These are phyloP conservation scores for Melanogrammus aeglefinus DNA, from an alignment of 2,797 vertebrate genomes.

Conservation along the genomic window DNA sequence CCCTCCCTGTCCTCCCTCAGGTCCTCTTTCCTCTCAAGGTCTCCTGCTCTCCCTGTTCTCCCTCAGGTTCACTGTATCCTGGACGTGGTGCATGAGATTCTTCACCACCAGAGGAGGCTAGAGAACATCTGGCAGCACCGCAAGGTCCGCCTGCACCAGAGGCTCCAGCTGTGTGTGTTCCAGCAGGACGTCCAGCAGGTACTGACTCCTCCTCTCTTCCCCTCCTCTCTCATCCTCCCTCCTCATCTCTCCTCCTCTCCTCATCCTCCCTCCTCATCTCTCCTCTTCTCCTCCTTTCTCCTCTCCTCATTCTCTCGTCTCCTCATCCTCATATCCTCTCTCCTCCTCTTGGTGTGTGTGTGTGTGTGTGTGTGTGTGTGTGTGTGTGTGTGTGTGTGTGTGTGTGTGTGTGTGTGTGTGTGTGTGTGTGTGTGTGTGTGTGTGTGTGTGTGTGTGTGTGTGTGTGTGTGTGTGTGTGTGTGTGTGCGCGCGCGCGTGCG, in stretches of 20 bases:
- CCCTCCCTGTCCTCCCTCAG: slow-evolving; percentile 21
- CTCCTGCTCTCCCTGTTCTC: slow-evolving; percentile 69
- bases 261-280: not conserved
- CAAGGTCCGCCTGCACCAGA: slow-evolving; percentile 94
- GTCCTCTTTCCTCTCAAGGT: slow-evolving; percentile 25
- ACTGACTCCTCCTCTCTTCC: slow-evolving; percentile 22
- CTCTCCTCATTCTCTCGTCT: no score
- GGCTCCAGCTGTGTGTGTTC: slow-evolving; percentile 97
- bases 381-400: no score
- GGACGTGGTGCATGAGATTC: slow-evolving; percentile 94
- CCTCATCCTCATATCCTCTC: not conserved
- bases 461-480: not conserved
- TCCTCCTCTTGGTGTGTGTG: no score
- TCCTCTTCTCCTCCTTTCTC: not conserved
- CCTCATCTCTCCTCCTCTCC: not conserved
- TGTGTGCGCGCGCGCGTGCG: slow-evolving; percentile 2
- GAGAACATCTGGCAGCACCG: slow-evolving; percentile 98
- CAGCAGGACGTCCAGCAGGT: slow-evolving; percentile 99
- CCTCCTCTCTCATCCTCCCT: not conserved
- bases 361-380: no score
- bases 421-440: no score
- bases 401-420: no score
- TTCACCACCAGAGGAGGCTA: slow-evolving; percentile 92
- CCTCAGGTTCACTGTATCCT: slow-evolving; percentile 67
- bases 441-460: not conserved